Evolutionary conservation across 2,113 vertebrate genomes (phyloP).

Genomic region (Chaetodon auriga): DNA sequence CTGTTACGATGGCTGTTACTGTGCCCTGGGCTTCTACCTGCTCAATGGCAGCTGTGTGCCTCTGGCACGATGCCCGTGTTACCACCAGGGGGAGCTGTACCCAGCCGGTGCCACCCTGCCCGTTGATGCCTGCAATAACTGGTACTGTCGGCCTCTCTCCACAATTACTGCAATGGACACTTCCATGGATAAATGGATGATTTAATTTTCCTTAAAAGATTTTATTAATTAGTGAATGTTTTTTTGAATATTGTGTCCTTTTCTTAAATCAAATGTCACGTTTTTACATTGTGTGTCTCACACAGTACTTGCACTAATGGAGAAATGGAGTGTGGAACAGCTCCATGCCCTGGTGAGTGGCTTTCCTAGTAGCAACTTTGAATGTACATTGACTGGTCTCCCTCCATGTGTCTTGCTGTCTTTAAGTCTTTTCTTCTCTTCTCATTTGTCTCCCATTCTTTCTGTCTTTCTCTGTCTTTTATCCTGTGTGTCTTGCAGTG

Average conservation of each 20-base stretch:
- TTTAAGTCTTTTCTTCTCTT: neutral
- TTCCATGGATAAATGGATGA: neutral
- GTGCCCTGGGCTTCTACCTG: slow-evolving; percentile 85
- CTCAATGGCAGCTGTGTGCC: slow-evolving; percentile 86
- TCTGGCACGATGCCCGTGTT: slow-evolving; percentile 84
- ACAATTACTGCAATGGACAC: no score
- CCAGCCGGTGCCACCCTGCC: slow-evolving; percentile 60
- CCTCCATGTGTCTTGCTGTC: neutral
- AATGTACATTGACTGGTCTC: neutral
- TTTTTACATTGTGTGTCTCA: slow-evolving; percentile 24
- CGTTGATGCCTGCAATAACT: slow-evolving; percentile 89
- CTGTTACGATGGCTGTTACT: slow-evolving; percentile 89
- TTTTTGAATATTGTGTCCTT: neutral
- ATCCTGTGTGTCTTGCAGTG: slow-evolving; percentile 75
- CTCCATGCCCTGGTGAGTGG: slow-evolving; percentile 86
- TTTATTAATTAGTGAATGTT: neutral
- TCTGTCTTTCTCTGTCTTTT: neutral
- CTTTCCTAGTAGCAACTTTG: neutral
- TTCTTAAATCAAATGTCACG: neutral
- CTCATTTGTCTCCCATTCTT: neutral
- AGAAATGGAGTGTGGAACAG: slow-evolving; percentile 84
- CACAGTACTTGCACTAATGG: slow-evolving; percentile 88
- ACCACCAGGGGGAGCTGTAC: slow-evolving; percentile 83
- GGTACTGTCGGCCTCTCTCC: slow-evolving; percentile 75
- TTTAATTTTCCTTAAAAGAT: neutral